phyloP scores from a whole-genome alignment of 2,888 invertebrate species.

The Megastigmus dorsalis region DNA sequence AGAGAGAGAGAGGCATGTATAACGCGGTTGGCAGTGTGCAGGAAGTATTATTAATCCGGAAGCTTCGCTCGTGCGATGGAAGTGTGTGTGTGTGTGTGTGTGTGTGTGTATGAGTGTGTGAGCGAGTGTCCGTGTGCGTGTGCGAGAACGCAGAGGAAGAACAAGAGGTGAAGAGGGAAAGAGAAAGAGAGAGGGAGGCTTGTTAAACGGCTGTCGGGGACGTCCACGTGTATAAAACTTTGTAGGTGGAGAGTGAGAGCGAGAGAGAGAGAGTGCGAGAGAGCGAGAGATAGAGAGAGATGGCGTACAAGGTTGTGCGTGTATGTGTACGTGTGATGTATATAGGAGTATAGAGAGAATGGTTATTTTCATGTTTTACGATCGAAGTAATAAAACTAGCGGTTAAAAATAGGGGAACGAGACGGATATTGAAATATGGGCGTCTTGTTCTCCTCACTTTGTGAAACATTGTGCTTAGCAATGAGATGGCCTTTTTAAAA shows the following conservation, averaged over 20 bases:
- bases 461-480: too few species aligned
- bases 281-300: too few species aligned
- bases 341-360: not conserved
- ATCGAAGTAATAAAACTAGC: constrained; percentile 3
- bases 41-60: constrained; percentile 34
- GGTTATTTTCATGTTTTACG: constrained; percentile 16
- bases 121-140: too few species aligned
- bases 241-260: not conserved
- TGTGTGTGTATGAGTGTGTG: not conserved
- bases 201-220: not conserved
- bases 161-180: too few species aligned
- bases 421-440: constrained; percentile 5
- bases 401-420: not conserved
- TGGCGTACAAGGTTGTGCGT: too few species aligned
- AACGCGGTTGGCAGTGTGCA: not conserved
- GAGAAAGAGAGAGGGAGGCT: not conserved
- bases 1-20: not conserved
- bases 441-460: not conserved
- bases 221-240: not conserved
- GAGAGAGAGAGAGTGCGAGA: too few species aligned
- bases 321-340: not conserved
- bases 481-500: not conserved
- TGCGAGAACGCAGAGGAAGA: too few species aligned
- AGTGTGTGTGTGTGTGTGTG: not conserved
- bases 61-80: not conserved